Percentiles rank a stretch among this genome's conserved stretches.
phyloP scores from a whole-genome alignment of 2,113 vertebrate genomes.

The Myotis yumanensis region DNA sequence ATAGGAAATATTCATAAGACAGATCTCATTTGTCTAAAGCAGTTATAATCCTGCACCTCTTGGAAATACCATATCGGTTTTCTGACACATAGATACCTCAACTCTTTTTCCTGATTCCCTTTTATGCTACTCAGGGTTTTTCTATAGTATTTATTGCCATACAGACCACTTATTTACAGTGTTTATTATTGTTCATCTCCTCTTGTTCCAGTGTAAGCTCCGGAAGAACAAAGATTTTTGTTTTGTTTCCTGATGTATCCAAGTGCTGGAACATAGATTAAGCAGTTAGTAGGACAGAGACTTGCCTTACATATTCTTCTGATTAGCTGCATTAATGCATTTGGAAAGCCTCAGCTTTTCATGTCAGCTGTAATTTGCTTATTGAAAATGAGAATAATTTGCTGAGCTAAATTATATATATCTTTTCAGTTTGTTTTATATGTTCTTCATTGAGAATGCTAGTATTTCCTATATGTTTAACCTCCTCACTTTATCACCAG shows the following conservation, averaged over 20 bases:
- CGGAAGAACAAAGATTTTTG: neutral
- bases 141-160: neutral
- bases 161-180: neutral
- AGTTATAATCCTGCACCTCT: neutral
- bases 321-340: neutral
- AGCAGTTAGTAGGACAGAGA: neutral
- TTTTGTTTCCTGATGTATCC: neutral
- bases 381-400: constrained; percentile 10
- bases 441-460: constrained; percentile 21
- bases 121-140: neutral
- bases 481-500: neutral
- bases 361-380: neutral
- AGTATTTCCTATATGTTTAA: neutral
- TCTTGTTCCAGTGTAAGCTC: neutral
- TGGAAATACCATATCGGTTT: neutral
- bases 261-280: neutral
- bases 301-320: neutral
- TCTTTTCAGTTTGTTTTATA: neutral
- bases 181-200: neutral
- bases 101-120: neutral
- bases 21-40: neutral
- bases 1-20: neutral
- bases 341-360: neutral
- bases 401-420: neutral
- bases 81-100: neutral